These are phyloP conservation scores for Cladorhizidae sp. DNA, from an alignment of 37 sponge, comb jelly and placozoan species.

Conservation along the genomic window DNA sequence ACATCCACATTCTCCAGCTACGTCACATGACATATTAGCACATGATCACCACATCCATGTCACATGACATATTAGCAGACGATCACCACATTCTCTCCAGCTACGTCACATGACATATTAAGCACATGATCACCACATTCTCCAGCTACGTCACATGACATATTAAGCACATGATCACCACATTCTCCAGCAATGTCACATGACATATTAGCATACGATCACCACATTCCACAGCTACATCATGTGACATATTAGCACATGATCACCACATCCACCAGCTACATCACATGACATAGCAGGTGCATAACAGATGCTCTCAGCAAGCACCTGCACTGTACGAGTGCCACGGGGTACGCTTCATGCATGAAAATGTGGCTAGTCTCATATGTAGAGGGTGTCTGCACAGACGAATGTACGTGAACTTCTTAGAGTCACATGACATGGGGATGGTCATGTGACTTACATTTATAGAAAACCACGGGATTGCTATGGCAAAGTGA, in stretches of 20 bases:
- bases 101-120: too few relatives aligned
- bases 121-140: conserved; percentile 92
- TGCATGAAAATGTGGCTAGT: too few relatives aligned
- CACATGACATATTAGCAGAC: not conserved
- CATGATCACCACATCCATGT: not conserved
- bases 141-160: conserved; percentile 68
- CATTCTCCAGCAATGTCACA: not conserved
- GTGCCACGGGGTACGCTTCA: too few relatives aligned
- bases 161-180: not conserved
- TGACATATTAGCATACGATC: too few relatives aligned
- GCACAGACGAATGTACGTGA: too few relatives aligned
- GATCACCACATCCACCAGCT: conserved; percentile 54
- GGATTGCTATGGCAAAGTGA: conserved; percentile 50
- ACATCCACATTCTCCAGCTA: conserved; percentile 92
- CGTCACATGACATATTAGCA: not conserved
- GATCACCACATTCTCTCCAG: too few relatives aligned
- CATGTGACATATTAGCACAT: not conserved
- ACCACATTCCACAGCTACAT: conserved; percentile 86
- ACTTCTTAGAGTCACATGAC: too few relatives aligned
- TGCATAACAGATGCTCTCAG: too few relatives aligned
- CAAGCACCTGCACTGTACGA: too few relatives aligned
- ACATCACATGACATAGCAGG: not conserved
- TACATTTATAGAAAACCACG: not conserved
- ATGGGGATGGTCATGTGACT: not conserved
- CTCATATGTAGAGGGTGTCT: too few relatives aligned